A percentile compares a stretch with the other conserved stretches of the same genome.
These are phyloP conservation scores for Hypanus sabinus DNA, from an alignment of 2,113 vertebrate species.

Conservation along the genomic window DNA sequence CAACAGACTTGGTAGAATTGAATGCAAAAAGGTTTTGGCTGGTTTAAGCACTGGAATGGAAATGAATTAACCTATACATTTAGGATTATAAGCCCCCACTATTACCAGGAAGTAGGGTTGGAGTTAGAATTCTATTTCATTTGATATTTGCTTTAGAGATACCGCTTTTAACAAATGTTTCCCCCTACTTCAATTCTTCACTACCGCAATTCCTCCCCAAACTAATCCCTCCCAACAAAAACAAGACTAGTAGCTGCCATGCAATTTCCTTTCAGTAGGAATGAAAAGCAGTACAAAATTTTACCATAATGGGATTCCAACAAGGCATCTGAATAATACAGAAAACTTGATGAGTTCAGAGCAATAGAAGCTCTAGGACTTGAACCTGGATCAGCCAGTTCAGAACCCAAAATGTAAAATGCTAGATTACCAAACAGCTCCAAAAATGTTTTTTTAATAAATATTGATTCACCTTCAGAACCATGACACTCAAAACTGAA, in stretches of 20 bases:
- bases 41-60: not conserved
- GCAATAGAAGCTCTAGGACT: not conserved
- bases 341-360: constrained; percentile 17
- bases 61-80: not conserved
- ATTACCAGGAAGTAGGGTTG: not conserved
- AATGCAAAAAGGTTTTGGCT: constrained; percentile 13
- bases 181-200: not conserved
- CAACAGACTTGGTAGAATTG: not conserved
- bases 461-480: constrained; percentile 32
- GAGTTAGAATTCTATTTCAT: not conserved
- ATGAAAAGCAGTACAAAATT: constrained; percentile 14
- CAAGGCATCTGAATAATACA: constrained; percentile 20
- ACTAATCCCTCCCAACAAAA: constrained; percentile 12
- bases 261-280: constrained; percentile 23
- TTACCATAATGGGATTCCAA: constrained; percentile 9
- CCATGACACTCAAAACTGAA: constrained; percentile 28
- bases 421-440: constrained; percentile 13
- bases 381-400: constrained; percentile 17
- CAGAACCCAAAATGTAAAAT: not conserved
- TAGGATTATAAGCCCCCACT: not conserved
- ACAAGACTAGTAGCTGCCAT: constrained; percentile 32
- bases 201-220: not conserved
- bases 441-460: constrained; percentile 29
- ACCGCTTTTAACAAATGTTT: not conserved
- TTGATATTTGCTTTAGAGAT: not conserved